Conservation (phyloP, 92 coral and sea anemone species). For the Paragorgia papillata region DNA sequence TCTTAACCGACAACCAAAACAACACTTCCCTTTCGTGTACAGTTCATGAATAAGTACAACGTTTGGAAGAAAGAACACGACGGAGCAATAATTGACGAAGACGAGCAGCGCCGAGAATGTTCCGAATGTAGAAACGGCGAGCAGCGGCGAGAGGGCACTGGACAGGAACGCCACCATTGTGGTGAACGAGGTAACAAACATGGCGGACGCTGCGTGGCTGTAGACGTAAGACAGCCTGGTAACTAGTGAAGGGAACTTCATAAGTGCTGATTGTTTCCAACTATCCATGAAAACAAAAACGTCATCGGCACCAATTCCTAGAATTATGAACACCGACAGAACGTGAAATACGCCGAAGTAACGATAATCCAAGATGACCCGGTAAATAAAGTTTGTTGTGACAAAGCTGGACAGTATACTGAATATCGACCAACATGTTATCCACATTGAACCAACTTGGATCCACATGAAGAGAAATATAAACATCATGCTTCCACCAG, state of each 20-base stretch:
- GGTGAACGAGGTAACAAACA: constrained; percentile 72
- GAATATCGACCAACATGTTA: constrained; percentile 70
- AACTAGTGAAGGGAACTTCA: constrained; percentile 40
- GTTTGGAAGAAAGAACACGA: constrained; percentile 64
- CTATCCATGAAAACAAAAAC: constrained; percentile 73
- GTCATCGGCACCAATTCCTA: constrained; percentile 76
- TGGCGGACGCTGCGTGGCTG: constrained; percentile 62
- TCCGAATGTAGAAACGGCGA: constrained; percentile 70
- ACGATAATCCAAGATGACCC: constrained; percentile 68
- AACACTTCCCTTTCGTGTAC: constrained; percentile 66
- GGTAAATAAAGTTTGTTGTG: constrained; percentile 68
- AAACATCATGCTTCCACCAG: constrained; percentile 53
- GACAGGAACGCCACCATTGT: constrained; percentile 75
- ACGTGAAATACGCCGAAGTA: constrained; percentile 78
- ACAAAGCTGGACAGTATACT: constrained; percentile 68
- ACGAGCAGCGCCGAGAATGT: constrained; percentile 70
- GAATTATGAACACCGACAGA: constrained; percentile 68
- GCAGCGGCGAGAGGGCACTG: constrained; percentile 64
- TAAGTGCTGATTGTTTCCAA: constrained; percentile 61
- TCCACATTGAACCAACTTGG: constrained; percentile 75
- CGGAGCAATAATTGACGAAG: constrained; percentile 70
- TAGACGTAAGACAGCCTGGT: constrained; percentile 60
- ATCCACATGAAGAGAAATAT: constrained; percentile 57
- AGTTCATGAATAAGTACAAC: constrained; percentile 64
- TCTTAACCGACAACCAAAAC: constrained; percentile 33